Conservation (phyloP, 2,797 vertebrate genomes). For the Rhabdomys pumilio region DNA sequence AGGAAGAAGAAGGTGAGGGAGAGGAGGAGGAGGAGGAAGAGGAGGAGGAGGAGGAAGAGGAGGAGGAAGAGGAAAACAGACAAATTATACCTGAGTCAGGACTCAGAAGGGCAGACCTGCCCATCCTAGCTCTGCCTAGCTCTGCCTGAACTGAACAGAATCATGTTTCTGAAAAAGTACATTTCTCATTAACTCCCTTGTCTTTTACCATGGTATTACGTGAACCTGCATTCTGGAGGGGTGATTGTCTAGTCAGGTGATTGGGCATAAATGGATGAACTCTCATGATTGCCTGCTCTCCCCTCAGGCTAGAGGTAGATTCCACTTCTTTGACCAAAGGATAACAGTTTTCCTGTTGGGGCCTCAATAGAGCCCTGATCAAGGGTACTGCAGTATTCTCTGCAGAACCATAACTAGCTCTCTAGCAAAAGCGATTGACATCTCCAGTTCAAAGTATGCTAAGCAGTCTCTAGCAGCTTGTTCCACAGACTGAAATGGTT, state of each 20-base stretch:
- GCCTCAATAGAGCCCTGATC: background rate
- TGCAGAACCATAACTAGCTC: background rate
- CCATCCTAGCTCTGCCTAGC: background rate
- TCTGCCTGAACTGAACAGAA: background rate
- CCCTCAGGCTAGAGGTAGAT: background rate
- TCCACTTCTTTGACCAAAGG: background rate
- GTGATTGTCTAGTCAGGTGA: background rate
- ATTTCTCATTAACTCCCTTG: background rate
- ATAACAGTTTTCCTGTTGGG: background rate
- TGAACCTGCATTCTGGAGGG: background rate
- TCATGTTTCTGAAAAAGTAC: background rate
- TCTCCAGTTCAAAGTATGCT: background rate
- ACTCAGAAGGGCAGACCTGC: background rate
- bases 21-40: background rate
- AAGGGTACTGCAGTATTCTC: background rate
- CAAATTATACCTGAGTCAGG: background rate
- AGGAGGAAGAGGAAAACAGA: background rate
- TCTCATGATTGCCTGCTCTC: background rate
- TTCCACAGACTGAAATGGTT: background rate
- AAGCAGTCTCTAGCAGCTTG: background rate
- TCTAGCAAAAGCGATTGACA: conserved; percentile 21
- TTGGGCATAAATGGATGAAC: background rate
- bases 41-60: too few relatives aligned
- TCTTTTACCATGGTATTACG: background rate
- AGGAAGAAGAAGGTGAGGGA: background rate